Evolutionary conservation across 2,113 vertebrate genomes (phyloP), one percentile per base, ranked within the genome.

Genomic region (Oncorhynchus gorbuscha): DNA sequence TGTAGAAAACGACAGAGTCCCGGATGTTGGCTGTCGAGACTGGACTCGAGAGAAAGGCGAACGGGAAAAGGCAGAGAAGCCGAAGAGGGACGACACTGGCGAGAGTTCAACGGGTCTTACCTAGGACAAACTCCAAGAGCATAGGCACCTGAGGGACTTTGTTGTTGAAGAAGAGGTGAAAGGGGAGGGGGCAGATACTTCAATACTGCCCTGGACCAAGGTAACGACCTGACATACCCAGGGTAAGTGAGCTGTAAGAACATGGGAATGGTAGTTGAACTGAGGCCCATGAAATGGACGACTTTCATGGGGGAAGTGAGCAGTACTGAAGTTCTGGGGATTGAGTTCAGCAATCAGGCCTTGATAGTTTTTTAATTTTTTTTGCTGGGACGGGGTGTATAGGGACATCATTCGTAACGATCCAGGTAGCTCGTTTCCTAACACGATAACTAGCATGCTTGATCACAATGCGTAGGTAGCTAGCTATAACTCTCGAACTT

Each of bases 241-340:
- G 91, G 92, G 93, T 94, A 92, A 94, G 93, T 94, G 89, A 86
- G 88, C 88, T 85, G 89, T 70, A 16, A 32, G 66, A 69, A 78
- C 87, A 83, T 79, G 90, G 90, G 92, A 89, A 90, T 92, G 88
- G 90, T 93, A 94, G 91, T 94, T 94, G 81, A 89, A 89, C 84
- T 76, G 67, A 89, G 93, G 92, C 91, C 92, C 90, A 79, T 76
- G 89, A 89, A 92, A 93, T 92, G 92, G 91, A 89, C 90, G 92
- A 89, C 89, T 92, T 90, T 91, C 59, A 77, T 82, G 84, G 85
- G 85, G 89, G 87, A 89, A 88, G 88, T 89, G 87, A 84, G 82
- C 84, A 45, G 82, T 78, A 86, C 85, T 84, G 87, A 92, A 93
- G 92, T 90, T 90, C 18, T 87, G 90, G 87, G 89, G 90, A 86